phyloP scores from a whole-genome alignment of 2,888 invertebrate genomes.

The Leuctra nigra region DNA sequence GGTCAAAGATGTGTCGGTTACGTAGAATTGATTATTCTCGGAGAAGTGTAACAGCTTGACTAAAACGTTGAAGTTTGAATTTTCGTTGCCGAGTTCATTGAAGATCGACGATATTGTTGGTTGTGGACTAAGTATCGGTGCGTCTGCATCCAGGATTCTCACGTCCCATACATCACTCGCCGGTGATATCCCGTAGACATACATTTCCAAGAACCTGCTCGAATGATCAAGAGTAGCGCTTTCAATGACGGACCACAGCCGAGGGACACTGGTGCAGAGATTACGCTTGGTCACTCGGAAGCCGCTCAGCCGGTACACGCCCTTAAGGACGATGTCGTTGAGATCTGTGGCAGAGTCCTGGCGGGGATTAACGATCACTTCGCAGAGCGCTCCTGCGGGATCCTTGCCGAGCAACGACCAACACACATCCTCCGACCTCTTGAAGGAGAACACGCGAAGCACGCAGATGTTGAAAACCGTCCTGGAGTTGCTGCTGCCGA shows the following conservation, averaged over 20 bases:
- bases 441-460: conserved; percentile 5
- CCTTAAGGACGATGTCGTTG: background rate
- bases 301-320: conserved; percentile 17
- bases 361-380: conserved; percentile 17
- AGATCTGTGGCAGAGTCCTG: background rate
- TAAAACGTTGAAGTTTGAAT: background rate
- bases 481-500: conserved; percentile 4
- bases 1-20: conserved; percentile 15
- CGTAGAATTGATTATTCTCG: conserved; percentile 5
- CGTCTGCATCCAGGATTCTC: background rate
- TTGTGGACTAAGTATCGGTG: background rate
- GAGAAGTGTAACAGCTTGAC: conserved; percentile 12
- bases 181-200: conserved; percentile 16
- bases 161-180: conserved; percentile 2
- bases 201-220: background rate
- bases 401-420: conserved; percentile 26
- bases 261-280: conserved; percentile 11
- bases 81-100: background rate
- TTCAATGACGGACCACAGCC: conserved; percentile 13
- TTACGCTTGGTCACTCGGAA: conserved; percentile 18
- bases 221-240: background rate
- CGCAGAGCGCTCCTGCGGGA: conserved; percentile 22
- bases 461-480: conserved; percentile 13
- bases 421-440: background rate
- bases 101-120: background rate